These are phyloP conservation scores for Drosophila grimshawi DNA, from an alignment of 1,140 invertebrate genomes.

Conservation along the genomic window DNA sequence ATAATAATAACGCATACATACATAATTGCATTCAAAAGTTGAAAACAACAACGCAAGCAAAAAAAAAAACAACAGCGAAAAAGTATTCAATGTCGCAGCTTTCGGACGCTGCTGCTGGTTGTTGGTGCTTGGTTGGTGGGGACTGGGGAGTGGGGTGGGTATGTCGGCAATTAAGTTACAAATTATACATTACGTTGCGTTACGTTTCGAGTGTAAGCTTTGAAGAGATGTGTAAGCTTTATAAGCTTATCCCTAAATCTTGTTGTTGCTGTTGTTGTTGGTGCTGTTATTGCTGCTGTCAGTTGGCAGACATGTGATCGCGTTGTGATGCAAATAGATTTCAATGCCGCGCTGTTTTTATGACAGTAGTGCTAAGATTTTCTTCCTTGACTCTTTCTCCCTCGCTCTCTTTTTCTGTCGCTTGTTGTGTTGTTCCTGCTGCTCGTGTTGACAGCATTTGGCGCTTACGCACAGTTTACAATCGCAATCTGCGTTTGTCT, in stretches of 20 bases:
- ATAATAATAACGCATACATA: constrained; percentile 28
- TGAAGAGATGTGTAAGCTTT: constrained; percentile 12
- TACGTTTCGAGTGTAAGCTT: constrained; percentile 3
- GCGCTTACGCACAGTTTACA: constrained; percentile 35
- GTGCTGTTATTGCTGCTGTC: constrained; percentile 10
- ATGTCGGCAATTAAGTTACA: background rate
- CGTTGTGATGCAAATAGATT: constrained; percentile 57
- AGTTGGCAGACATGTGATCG: constrained; percentile 58
- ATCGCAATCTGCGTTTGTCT: too few species aligned
- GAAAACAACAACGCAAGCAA: constrained; percentile 8
- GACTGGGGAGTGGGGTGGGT: too few species aligned
- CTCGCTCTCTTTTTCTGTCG: constrained; percentile 1
- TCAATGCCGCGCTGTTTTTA: constrained; percentile 39
- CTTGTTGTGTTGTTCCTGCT: background rate
- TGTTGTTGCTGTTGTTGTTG: background rate
- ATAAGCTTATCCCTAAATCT: constrained; percentile 16
- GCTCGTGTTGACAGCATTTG: constrained; percentile 37
- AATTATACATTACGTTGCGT: constrained; percentile 43
- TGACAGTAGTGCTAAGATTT: constrained; percentile 28
- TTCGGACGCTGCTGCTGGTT: constrained; percentile 33
- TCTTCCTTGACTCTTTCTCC: constrained; percentile 1
- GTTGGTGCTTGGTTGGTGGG: background rate
- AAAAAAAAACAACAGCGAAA: constrained; percentile 40
- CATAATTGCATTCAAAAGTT: constrained; percentile 35
- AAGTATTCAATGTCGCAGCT: constrained; percentile 66